Conservation (phyloP, 2,888 invertebrate genomes). For the Eristalis tenax region DNA sequence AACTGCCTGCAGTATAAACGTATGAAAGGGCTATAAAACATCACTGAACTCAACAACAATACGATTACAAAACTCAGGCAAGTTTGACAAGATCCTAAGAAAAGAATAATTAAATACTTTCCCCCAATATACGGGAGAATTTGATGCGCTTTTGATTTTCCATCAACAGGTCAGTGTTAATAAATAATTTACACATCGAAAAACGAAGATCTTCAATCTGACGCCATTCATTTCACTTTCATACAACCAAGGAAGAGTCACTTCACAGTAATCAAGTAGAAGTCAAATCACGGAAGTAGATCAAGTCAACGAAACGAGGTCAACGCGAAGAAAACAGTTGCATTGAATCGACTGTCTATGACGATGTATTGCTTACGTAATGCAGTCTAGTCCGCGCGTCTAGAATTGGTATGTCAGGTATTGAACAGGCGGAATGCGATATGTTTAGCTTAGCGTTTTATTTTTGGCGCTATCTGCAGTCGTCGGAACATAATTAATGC, state of each 20-base stretch:
- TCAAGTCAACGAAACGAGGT: background rate
- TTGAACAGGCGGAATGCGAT: background rate
- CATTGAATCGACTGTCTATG: background rate
- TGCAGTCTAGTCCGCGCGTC: background rate
- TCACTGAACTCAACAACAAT: background rate
- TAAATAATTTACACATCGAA: background rate
- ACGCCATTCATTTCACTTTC: constrained; percentile 6
- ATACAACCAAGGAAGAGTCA: background rate
- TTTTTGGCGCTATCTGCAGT: background rate
- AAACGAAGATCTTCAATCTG: no score
- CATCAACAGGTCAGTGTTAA: constrained; percentile 10
- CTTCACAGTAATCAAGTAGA: background rate
- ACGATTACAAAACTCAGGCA: background rate
- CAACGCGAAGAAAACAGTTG: background rate
- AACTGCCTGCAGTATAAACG: background rate
- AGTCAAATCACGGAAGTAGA: background rate
- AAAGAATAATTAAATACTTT: constrained; percentile 2
- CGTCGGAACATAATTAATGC: background rate
- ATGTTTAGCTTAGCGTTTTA: background rate
- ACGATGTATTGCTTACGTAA: background rate
- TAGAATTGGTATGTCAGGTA: background rate
- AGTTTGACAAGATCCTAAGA: background rate
- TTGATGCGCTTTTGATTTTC: constrained; percentile 9
- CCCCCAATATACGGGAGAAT: background rate
- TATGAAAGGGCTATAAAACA: background rate